Base-by-base conservation (phyloP, 2,888 invertebrate species). In the Melieria omissa region DNA sequence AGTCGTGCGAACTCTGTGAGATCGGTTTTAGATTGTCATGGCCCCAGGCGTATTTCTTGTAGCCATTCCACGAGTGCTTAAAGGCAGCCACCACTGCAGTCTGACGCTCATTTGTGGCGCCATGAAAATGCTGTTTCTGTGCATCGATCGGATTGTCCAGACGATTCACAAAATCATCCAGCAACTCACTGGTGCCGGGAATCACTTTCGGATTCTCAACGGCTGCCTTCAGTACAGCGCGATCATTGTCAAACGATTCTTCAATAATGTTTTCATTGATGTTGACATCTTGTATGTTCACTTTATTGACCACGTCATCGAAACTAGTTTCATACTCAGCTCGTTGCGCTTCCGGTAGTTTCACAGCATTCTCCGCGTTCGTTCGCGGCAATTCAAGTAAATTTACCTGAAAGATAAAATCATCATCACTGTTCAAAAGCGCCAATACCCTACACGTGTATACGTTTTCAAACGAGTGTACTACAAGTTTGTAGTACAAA, bases 1-100 rank as follows among this genome's bases (percentile, higher is more conserved):
- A 99, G 83, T 98, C 96, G 66, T 93, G 92, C 73, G 93, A 91
- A 75, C 91, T 90, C 79, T 92, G 93, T 0, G 95, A 92, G 47
- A 98, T 91, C 0, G 99, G 99, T 82, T 94, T 95, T 58, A 99
- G 89, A 84, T 98, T 96, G 85, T 99, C 99, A 81, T 96, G 95
- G 1, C 99, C 99, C 99, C 99, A 99, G 0, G 99, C 98, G 87
- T 92, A 94, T 73, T 92, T 91, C 84, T 93, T 95, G 86, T 99
- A 99, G 0, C 96, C 98, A 69, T 89, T 90, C 98, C 98, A 99
- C 0, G 98, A 97, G 87, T 98, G 97, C 81, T 91, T 91, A 83
- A 99, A 96, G 5, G 97, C 97, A 44, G 91, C 91, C 0, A 96
- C 93, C 9, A 99, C 94, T 4, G 95, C 95, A 77, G 88, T 88